phyloP scores from a whole-genome alignment of 2,888 invertebrate species.

The Pachycephus smyrnensis region DNA sequence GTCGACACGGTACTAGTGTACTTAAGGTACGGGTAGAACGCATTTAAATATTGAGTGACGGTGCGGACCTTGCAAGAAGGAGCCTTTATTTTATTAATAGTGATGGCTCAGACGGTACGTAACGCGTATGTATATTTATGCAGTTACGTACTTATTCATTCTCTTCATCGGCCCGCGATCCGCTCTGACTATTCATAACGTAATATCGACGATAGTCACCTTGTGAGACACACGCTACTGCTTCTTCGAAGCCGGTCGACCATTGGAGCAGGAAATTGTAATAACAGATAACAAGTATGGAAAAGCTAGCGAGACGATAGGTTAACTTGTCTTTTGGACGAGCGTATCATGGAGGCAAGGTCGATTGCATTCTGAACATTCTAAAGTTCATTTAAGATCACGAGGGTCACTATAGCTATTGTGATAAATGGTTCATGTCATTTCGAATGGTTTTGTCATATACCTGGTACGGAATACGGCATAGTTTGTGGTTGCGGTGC shows the following conservation, averaged over 20 bases:
- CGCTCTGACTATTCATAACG: constrained; percentile 42
- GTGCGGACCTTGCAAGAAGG: not conserved
- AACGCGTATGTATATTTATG: constrained; percentile 24
- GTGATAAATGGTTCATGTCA: not conserved
- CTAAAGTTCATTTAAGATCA: not conserved
- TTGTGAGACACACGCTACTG: not conserved
- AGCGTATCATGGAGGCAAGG: not conserved
- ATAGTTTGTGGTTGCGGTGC: constrained; percentile 83
- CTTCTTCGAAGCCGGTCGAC: not conserved
- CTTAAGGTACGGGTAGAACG: not conserved
- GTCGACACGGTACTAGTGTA: not conserved
- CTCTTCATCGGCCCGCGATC: constrained; percentile 44
- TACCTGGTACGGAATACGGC: constrained; percentile 89
- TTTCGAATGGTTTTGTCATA: not conserved
- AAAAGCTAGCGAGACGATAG: not conserved
- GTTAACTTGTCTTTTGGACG: not conserved
- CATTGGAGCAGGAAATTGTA: not conserved
- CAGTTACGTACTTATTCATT: constrained; percentile 47
- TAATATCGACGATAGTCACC: not conserved
- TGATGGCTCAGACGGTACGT: constrained; percentile 48
- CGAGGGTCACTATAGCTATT: not conserved
- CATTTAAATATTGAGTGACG: not conserved
- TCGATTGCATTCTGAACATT: not conserved
- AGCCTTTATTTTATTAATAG: constrained; percentile 58
- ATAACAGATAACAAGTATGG: not conserved